Evolutionary conservation across 2,113 vertebrate genomes (phyloP).

Genomic region (Urocitellus parryii): DNA sequence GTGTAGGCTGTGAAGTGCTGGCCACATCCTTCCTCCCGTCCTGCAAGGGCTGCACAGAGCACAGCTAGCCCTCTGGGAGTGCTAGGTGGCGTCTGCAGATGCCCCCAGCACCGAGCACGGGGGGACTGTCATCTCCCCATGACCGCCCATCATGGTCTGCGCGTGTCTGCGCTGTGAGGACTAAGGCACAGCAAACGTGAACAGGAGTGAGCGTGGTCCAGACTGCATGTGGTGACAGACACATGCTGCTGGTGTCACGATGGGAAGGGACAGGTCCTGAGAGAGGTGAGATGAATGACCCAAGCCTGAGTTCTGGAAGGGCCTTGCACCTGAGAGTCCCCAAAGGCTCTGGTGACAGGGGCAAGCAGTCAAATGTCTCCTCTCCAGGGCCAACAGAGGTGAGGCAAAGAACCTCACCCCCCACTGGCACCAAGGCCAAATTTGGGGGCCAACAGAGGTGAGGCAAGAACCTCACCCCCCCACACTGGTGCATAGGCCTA

Average conservation of each 20-base stretch:
- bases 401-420: no score
- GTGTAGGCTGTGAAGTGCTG: fast-evolving
- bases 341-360: background rate
- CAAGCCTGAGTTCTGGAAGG: fast-evolving
- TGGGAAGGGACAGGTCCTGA: background rate
- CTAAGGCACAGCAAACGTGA: background rate
- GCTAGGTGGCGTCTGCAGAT: background rate
- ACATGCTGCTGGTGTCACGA: background rate
- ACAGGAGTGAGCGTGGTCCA: background rate
- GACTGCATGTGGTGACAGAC: background rate
- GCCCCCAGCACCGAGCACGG: fast-evolving
- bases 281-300: fast-evolving
- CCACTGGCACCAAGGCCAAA: no score
- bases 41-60: background rate
- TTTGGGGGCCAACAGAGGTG: no score
- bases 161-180: no score
- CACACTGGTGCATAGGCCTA: no score
- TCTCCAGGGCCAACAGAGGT: background rate
- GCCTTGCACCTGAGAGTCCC: background rate
- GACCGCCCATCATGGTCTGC: background rate
- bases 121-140: fast-evolving
- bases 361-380: fast-evolving
- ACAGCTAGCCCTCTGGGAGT: no score
- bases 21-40: background rate
- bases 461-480: no score